Conservation (phyloP, 2,797 vertebrate genomes). For the Apogon hyalosoma region DNA sequence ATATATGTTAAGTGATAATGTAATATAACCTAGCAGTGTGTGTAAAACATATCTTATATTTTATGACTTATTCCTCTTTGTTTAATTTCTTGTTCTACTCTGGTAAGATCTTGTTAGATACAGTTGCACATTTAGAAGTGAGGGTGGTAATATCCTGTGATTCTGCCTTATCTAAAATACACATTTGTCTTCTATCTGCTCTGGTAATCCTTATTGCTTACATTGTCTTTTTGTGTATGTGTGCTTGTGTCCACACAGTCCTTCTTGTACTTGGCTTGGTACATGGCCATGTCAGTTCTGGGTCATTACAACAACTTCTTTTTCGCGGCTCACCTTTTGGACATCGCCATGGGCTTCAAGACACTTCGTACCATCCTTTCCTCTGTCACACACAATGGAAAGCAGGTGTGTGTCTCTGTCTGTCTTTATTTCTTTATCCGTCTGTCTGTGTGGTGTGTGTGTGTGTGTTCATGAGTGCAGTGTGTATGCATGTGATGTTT, state of each 20-base stretch:
- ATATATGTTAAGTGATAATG: constrained; percentile 32
- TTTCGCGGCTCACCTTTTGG: constrained; percentile 96
- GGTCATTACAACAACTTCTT: constrained; percentile 99
- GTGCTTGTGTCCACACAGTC: constrained; percentile 86
- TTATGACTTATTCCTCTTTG: constrained; percentile 39
- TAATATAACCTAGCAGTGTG: constrained; percentile 2
- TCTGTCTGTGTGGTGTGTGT: constrained; percentile 1
- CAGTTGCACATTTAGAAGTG: constrained; percentile 21
- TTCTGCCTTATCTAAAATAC: constrained; percentile 70
- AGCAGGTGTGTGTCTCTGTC: constrained; percentile 89
- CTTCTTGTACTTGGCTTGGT: constrained; percentile 97
- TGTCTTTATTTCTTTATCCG: constrained; percentile 28
- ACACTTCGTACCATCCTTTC: constrained; percentile 96
- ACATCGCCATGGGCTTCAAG: constrained; percentile 99
- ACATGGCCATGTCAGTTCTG: constrained; percentile 98
- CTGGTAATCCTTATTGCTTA: constrained; percentile 52
- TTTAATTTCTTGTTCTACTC: constrained; percentile 36
- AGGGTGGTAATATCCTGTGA: constrained; percentile 72
- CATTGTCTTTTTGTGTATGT: constrained; percentile 40
- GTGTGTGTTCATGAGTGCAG: constrained; percentile 39
- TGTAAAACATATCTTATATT: constrained; percentile 33
- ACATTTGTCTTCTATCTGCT: constrained; percentile 52
- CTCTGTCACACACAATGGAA: constrained; percentile 99
- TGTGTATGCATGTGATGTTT: constrained; percentile 40
- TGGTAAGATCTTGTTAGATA: constrained; percentile 38